Evolutionary conservation across 2,888 invertebrate genomes (phyloP), one percentile per base, ranked within the genome.

Genomic region (Lordiphosa andalusiaca): DNA sequence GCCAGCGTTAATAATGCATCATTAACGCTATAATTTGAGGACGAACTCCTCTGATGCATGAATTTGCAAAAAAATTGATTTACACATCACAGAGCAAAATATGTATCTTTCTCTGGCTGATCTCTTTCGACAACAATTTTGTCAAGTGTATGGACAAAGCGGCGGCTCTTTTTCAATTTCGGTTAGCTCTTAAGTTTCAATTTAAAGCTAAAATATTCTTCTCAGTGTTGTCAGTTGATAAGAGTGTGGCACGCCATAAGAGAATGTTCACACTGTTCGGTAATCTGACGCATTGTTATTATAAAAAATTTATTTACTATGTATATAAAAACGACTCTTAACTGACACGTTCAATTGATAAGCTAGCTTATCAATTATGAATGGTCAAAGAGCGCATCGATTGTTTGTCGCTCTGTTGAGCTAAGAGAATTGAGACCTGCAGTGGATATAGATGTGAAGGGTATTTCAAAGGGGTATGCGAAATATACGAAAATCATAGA

Each of bases 1-100:
- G 62, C 61, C 67, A 77, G 76, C 87, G 86, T 87, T 83, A 85
- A 87, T 86, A 84, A 87, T 87, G 87, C 87, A 85, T 86, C 84
- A 86, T 87, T 87, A 85, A 87, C 85, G 86, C 87, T 86, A 75
- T 82, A 86, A 82, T 86, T 83, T 84, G 78, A 70, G 50, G 53
- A 58, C 60, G 46, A 67, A 60, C 53, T 55, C 52, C 53, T 55
- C 52, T 62, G 53, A 62, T 54, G 67, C 74, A 75, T 86, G 86
- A 86, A 73, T 86, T 56, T 69, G 81, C 75, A 72, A 72, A 61
- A 61, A 71, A 62, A 53, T 40, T 44, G 9, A 9, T 12, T 12
- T 5, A 1, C 25, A 25, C 25, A 25, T 25, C 25, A 7, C 25
- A 7, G 25, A 25, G 25, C 33, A 47, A 51, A 6, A 37, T 41